Evolutionary conservation across 2,797 vertebrate species (phyloP).

Genomic region (Morus bassanus): DNA sequence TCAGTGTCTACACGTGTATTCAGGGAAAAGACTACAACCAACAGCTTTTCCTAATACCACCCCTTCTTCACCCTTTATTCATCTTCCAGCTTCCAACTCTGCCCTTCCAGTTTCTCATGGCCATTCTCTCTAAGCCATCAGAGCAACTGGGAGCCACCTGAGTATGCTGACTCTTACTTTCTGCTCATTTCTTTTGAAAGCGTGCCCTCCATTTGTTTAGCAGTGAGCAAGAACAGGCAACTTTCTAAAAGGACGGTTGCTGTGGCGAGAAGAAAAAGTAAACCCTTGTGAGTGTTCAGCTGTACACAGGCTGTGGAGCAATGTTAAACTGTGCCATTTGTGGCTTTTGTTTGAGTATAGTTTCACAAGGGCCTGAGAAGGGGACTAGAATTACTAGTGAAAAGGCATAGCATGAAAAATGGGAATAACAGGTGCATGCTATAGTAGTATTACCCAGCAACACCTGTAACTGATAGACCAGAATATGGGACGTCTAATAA

Average conservation of each 20-base stretch:
- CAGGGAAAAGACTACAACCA: neutral
- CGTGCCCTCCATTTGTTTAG: neutral
- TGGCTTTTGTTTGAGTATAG: neutral
- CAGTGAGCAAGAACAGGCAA: neutral
- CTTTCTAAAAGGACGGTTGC: neutral
- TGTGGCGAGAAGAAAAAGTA: neutral
- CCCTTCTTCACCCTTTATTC: neutral
- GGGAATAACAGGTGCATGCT: slow-evolving; percentile 35
- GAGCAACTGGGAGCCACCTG: neutral
- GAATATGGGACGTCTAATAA: neutral
- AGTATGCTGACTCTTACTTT: neutral
- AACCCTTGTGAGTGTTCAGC: neutral
- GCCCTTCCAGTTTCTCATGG: neutral
- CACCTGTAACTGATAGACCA: slow-evolving; percentile 23
- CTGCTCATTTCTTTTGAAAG: neutral
- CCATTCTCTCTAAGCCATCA: neutral
- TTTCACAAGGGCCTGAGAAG: slow-evolving; percentile 12
- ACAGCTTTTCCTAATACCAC: neutral
- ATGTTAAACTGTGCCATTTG: neutral
- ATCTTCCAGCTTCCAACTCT: neutral
- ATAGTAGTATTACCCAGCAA: neutral
- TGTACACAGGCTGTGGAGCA: neutral
- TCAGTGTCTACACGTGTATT: neutral
- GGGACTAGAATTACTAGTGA: neutral
- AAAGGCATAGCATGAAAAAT: slow-evolving; percentile 45